These are phyloP conservation scores for Buteo buteo DNA, from an alignment of 2,113 vertebrate genomes.

Conservation along the genomic window DNA sequence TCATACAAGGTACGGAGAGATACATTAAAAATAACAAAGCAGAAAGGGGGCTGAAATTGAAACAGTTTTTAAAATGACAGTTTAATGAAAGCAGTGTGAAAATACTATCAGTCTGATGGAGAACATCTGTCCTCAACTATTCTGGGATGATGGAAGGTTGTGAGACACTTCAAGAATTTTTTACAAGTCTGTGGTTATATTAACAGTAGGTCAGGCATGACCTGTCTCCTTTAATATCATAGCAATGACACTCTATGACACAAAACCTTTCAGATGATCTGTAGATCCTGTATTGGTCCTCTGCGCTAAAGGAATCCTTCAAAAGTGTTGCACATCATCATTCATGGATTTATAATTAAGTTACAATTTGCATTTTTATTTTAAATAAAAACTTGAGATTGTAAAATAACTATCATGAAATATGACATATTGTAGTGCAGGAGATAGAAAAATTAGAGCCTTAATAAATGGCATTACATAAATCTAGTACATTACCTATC, in stretches of 20 bases:
- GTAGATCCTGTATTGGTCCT: neutral
- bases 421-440: neutral
- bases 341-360: neutral
- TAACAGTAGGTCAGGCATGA: slow-evolving; percentile 26
- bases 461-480: neutral
- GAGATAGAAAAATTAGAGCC: neutral
- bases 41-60: slow-evolving; percentile 63
- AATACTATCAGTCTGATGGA: slow-evolving; percentile 59
- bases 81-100: slow-evolving; percentile 73
- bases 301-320: neutral
- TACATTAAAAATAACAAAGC: slow-evolving; percentile 68
- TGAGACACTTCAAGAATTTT: slow-evolving; percentile 14
- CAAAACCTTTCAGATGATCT: neutral
- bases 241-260: neutral
- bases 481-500: neutral
- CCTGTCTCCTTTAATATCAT: slow-evolving; percentile 11
- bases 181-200: slow-evolving; percentile 10
- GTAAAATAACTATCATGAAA: neutral
- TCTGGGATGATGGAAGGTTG: slow-evolving; percentile 51
- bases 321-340: neutral
- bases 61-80: slow-evolving; percentile 69
- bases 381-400: neutral
- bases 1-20: slow-evolving; percentile 39
- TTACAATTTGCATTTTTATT: neutral
- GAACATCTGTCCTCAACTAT: slow-evolving; percentile 56